A percentile compares a stretch with the other conserved stretches of the same genome.
Evolutionary conservation across 2,888 invertebrate species (phyloP).

Genomic region (Macropis europaea): DNA sequence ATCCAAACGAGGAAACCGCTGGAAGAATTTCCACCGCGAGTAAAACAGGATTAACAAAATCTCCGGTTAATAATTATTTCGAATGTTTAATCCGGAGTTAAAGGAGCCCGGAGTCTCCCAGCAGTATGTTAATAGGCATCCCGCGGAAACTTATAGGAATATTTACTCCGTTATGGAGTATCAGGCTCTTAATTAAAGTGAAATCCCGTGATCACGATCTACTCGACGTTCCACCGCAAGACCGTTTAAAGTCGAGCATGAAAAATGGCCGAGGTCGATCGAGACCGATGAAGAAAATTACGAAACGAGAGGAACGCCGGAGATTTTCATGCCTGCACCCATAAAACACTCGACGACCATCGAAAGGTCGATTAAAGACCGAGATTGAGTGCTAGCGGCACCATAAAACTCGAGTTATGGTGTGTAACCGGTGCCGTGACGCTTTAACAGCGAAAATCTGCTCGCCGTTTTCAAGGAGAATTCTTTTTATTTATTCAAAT

Average conservation of each 20-base stretch:
- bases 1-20: not conserved
- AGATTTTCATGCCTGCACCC: conserved; percentile 7
- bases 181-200: conserved; percentile 15
- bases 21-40: not conserved
- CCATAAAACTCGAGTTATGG: conserved; percentile 38
- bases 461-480: no score
- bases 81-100: not conserved
- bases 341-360: conserved; percentile 28
- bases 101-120: not conserved
- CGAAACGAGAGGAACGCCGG: not conserved
- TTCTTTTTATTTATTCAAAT: no score
- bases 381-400: conserved; percentile 17
- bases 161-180: no score
- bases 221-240: no score
- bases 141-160: not conserved
- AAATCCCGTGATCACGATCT: not conserved
- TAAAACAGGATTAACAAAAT: conserved; percentile 5
- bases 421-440: conserved; percentile 29
- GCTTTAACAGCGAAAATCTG: not conserved
- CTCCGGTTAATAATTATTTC: not conserved
- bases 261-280: no score
- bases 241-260: no score
- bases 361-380: conserved; percentile 26
- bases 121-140: not conserved
- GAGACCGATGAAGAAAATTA: no score